Base-by-base conservation (phyloP, 2,888 invertebrate genomes). In the Oasisia sp. region DNA sequence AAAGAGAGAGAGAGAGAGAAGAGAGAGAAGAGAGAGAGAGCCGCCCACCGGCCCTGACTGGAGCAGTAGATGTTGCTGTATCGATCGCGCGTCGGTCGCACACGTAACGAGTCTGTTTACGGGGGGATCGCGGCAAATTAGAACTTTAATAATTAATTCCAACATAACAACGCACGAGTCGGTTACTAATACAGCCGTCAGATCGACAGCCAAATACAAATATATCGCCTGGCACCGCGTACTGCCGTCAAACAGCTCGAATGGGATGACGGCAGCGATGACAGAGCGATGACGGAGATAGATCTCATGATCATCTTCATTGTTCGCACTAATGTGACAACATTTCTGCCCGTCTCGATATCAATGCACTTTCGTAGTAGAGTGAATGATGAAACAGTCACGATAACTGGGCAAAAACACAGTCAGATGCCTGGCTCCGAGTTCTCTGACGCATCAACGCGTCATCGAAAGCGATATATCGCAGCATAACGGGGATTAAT, bases 1-100 rank as follows among this genome's bases (percentile, higher is more conserved):
- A 90, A 45, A 45, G 89, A 92, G 90, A 91, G 58, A n/a, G 90
- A 38, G 38, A 90, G 44, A 58, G 32, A 50, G 89, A 50, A 89
- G 89, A 8, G 44, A 32, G 8, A 89, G 38, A 32, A 32, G 44
- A 92, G 38, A 89, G 89, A 90, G 44, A 11, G 56, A 56, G 56
- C 19, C 56, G 56, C 19, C 27, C 19, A 19, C 74, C 19, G 5
- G 74, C 7, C 19, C 27, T 7, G n/a, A 74, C 27, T 19, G 27
- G 74, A 74, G n/a, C 27, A 27, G 74, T 74, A 7, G 74, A 74
- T 74, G 74, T 27, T 27, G 14, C 3, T 27, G 27, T 74, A 74
- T 74, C 27, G 74, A 74, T 74, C 74, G 74, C 14, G 74, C 74
- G 74, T 1, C 74, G 74, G 27, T 74, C 14, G 74, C 74, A 74